Conservation (phyloP, 1,140 invertebrate species). For the Anoplophora glabripennis region DNA sequence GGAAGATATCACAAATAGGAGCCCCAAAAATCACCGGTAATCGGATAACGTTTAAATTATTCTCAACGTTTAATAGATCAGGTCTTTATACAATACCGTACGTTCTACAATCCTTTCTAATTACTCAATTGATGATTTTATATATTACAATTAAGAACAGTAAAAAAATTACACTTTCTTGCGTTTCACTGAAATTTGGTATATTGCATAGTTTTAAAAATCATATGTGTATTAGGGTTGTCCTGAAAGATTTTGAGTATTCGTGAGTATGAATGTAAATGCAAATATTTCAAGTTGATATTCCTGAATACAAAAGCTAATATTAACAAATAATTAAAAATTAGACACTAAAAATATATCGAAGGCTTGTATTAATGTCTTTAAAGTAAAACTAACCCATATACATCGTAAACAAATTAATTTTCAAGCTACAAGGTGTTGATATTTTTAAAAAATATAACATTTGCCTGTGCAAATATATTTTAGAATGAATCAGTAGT, state of each 20-base stretch:
- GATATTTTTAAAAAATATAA: too few relatives aligned
- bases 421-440: too few relatives aligned
- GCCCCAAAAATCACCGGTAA: neutral
- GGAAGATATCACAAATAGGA: constrained; percentile 10
- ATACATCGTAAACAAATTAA: too few relatives aligned
- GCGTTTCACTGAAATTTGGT: neutral
- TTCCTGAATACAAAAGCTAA: neutral
- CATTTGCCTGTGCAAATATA: too few relatives aligned
- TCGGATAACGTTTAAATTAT: neutral
- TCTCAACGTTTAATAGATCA: neutral
- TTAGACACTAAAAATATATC: neutral
- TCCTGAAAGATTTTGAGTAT: neutral
- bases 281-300: neutral
- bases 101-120: neutral
- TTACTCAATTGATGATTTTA: neutral
- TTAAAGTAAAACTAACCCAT: too few relatives aligned
- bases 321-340: neutral
- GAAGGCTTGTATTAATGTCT: too few relatives aligned
- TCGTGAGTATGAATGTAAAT: neutral
- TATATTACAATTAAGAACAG: neutral
- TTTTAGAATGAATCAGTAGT: too few relatives aligned
- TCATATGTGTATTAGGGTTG: neutral
- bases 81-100: neutral
- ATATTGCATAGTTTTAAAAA: neutral
- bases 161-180: neutral